A percentile compares a stretch with the other conserved stretches of the same genome.
These are phyloP conservation scores for Xenotilapia flavipinnis DNA, from an alignment of 2,113 vertebrate species.

Conservation along the genomic window DNA sequence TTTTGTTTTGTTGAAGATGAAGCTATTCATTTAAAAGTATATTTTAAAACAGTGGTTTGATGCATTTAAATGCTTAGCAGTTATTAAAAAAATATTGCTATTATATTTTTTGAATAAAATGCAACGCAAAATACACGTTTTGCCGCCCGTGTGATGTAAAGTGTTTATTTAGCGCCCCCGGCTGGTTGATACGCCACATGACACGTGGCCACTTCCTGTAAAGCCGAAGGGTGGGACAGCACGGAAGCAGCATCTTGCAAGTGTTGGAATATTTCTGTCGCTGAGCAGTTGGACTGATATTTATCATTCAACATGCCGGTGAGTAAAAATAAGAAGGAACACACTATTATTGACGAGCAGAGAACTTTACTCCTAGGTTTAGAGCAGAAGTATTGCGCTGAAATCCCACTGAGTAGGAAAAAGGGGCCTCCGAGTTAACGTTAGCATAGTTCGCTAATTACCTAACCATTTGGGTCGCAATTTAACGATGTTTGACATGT, in stretches of 20 bases:
- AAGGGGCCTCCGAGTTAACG: not conserved
- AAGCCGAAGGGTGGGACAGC: slow-evolving; percentile 68
- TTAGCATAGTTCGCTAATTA: slow-evolving; percentile 23
- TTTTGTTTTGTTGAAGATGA: not conserved
- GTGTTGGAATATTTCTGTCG: slow-evolving; percentile 13
- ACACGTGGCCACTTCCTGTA: slow-evolving; percentile 61
- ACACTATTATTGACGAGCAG: accelerated
- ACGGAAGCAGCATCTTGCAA: slow-evolving; percentile 61
- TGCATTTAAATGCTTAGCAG: not conserved
- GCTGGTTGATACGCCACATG: not conserved
- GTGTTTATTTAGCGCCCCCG: not conserved
- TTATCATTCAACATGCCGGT: slow-evolving; percentile 79
- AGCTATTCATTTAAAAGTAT: not conserved
- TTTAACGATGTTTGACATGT: not conserved
- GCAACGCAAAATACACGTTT: not conserved
- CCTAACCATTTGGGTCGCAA: not conserved
- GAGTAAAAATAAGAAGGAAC: slow-evolving; percentile 22
- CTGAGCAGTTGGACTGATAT: slow-evolving; percentile 33
- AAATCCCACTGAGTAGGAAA: not conserved
- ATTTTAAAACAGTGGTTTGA: not conserved
- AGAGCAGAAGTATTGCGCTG: accelerated
- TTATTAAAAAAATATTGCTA: not conserved
- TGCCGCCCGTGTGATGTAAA: not conserved
- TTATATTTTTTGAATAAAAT: slow-evolving; percentile 49
- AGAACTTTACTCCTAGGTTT: accelerated